Evolutionary conservation across 2,888 invertebrate genomes (phyloP), one percentile per base, ranked within the genome.

Genomic region (Tipula confusa): DNA sequence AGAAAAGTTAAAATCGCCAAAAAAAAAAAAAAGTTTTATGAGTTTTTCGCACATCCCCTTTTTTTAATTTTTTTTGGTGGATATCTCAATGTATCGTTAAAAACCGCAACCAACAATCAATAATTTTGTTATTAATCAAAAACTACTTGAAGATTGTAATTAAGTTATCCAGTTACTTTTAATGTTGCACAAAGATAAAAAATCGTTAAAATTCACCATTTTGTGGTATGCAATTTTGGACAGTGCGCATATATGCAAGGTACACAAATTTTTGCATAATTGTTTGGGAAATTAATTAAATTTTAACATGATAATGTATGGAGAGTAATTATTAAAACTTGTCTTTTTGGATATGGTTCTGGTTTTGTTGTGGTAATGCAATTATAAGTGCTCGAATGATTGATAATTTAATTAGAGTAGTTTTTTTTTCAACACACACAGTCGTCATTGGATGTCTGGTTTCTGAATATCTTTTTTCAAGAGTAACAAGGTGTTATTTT

Each of bases 81-180:
- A 38, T 38, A 38, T 13, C 15, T 43, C n/a, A 4, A 18, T 43
- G 9, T 36, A 36, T 36, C 36, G 36, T 36, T 11, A 36, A 36
- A 43, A n/a, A 15, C 43, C 13, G 43, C n/a, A 64, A 64, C 64
- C 64, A 64, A 24, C 64, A 64, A 64, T 64, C 64, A 64, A 64
- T 64, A 64, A 64, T 64, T 64, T 64, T 64, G 24, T 64, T 64
- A 64, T 64, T 64, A 64, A 64, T 64, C 64, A 64, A 24, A 24
- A 64, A 24, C 18, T 24, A 64, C 64, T 24, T 64, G 18, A 64
- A 64, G 9, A 64, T 64, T 64, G 64, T 24, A 64, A 64, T 64
- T 64, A 64, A 64, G 64, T 64, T 64, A 64, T 64, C 24, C 64
- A 64, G 64, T 64, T 64, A 64, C 64, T 64, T 64, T 64, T 24